Evolutionary conservation across 1,140 invertebrate species (phyloP).

Genomic region (Drosophila neocordata): DNA sequence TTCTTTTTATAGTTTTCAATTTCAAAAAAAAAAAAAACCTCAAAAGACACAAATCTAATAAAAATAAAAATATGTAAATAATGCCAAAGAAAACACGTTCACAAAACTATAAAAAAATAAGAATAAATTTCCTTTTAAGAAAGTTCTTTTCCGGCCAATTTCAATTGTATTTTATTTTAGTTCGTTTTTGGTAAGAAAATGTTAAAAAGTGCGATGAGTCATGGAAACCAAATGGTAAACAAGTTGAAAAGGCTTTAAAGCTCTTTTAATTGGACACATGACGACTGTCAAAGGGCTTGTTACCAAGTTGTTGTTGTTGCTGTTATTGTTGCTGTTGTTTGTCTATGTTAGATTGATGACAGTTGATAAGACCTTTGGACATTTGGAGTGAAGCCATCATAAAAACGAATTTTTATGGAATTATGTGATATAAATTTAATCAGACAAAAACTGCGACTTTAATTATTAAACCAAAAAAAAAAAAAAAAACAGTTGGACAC

Average conservation of each 20-base stretch:
- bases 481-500: conserved; percentile 19
- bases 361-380: conserved; percentile 34
- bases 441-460: conserved; percentile 26
- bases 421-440: conserved; percentile 47
- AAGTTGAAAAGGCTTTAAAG: conserved; percentile 36
- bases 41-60: too few species aligned
- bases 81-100: too few species aligned
- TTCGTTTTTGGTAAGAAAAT: not conserved
- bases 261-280: conserved; percentile 55
- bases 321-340: not conserved
- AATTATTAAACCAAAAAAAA: conserved; percentile 12
- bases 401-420: conserved; percentile 47
- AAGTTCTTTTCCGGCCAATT: conserved; percentile 4
- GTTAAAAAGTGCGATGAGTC: conserved; percentile 6
- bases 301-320: not conserved
- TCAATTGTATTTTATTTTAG: not conserved
- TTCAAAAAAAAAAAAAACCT: too few species aligned
- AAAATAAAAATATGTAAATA: too few species aligned
- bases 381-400: conserved; percentile 47
- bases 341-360: conserved; percentile 38
- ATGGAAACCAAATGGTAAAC: conserved; percentile 19
- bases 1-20: too few species aligned
- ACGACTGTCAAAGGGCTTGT: conserved; percentile 33
- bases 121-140: not conserved
- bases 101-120: not conserved